phyloP scores from a whole-genome alignment of 2,888 invertebrate species.

The Epinotia bilunana region DNA sequence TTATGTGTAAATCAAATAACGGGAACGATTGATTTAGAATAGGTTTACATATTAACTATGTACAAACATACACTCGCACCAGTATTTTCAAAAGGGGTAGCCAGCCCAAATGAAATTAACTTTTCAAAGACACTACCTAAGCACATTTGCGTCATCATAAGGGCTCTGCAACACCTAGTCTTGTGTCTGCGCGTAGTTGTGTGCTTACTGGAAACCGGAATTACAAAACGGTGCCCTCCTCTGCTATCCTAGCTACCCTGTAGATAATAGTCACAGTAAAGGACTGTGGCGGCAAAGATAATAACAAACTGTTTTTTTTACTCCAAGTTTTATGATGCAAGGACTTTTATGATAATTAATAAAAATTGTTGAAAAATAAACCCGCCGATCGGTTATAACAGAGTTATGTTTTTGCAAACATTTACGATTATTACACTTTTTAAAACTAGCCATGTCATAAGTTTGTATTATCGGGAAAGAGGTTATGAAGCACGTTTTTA shows the following conservation, averaged over 20 bases:
- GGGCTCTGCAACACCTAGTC: not conserved
- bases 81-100: not conserved
- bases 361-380: constrained; percentile 5
- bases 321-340: constrained; percentile 11
- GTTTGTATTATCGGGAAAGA: constrained; percentile 7
- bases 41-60: too few species aligned
- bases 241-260: not conserved
- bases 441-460: not conserved
- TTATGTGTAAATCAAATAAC: not conserved
- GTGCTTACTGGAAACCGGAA: not conserved
- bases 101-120: not conserved
- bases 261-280: constrained; percentile 6
- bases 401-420: not conserved
- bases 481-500: constrained; percentile 6
- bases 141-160: not conserved
- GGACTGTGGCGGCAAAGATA: constrained; percentile 8
- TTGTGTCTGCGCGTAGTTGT: not conserved
- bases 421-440: constrained; percentile 8
- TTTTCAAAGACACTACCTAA: not conserved
- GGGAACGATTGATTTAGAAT: not conserved
- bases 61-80: not conserved
- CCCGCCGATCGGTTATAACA: not conserved
- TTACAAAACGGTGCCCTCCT: not conserved
- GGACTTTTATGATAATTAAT: constrained; percentile 13
- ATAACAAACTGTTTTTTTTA: constrained; percentile 10